Evolutionary conservation across 92 coral and sea anemone species (phyloP).

Genomic region (Chrysogorgia sp.): DNA sequence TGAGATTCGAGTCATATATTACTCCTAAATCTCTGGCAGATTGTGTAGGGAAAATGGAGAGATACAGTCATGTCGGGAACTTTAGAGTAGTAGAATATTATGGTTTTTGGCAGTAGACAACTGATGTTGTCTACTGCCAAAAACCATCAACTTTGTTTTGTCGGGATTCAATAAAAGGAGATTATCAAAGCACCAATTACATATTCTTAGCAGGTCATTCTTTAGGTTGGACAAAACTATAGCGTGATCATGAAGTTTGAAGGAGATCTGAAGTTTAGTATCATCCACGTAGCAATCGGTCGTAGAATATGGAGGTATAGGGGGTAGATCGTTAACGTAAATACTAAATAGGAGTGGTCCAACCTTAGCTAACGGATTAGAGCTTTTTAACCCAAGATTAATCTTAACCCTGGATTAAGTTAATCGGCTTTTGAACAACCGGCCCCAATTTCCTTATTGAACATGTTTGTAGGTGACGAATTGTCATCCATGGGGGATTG

Average conservation of each 20-base stretch:
- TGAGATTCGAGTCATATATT: slow-evolving; percentile 29
- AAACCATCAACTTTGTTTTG: slow-evolving; percentile 48
- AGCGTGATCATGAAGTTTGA: slow-evolving; percentile 18
- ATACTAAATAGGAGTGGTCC: slow-evolving; percentile 42
- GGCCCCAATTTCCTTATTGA: no score
- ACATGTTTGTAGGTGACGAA: no score
- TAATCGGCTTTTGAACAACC: no score
- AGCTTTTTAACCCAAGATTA: no score
- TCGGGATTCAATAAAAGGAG: slow-evolving; percentile 35
- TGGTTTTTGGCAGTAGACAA: no score
- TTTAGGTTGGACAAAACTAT: slow-evolving; percentile 35
- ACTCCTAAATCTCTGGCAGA: slow-evolving; percentile 57
- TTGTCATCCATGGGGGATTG: no score
- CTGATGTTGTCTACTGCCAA: slow-evolving; percentile 47
- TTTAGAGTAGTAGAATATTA: no score
- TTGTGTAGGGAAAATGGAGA: slow-evolving; percentile 6
- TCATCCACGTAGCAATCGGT: slow-evolving; percentile 48
- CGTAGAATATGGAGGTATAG: slow-evolving; percentile 18
- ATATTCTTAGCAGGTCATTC: slow-evolving; percentile 28
- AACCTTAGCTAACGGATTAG: no score
- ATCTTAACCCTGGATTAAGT: no score
- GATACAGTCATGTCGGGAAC: slow-evolving; percentile 27
- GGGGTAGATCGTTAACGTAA: slow-evolving; percentile 50
- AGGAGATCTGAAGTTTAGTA: slow-evolving; percentile 41
- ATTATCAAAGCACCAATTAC: slow-evolving; percentile 41